phyloP scores from a whole-genome alignment of 2,113 vertebrate genomes.

The Rhea americana region DNA sequence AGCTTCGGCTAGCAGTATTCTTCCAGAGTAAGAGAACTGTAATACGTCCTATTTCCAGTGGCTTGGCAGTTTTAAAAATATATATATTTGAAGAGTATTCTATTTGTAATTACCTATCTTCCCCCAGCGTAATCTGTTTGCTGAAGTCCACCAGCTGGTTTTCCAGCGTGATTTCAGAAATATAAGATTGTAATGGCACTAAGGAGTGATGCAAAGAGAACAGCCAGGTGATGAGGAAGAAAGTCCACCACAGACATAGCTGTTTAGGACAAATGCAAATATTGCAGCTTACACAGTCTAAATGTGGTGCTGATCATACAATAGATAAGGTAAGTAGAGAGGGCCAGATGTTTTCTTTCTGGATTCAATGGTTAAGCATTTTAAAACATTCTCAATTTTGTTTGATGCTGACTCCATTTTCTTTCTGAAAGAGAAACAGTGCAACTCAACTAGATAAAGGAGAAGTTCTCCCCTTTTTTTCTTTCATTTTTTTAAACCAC shows the following conservation, averaged over 20 bases:
- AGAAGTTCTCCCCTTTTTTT: not conserved
- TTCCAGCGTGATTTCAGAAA: not conserved
- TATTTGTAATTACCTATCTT: not conserved
- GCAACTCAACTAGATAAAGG: not conserved
- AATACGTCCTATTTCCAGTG: not conserved
- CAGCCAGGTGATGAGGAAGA: not conserved
- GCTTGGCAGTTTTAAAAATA: not conserved
- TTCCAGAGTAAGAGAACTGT: not conserved
- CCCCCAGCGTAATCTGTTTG: not conserved
- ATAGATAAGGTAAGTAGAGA: not conserved
- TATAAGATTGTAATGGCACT: not conserved
- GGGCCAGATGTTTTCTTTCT: not conserved
- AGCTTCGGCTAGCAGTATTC: not conserved
- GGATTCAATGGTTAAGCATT: not conserved
- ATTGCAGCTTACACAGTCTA: not conserved
- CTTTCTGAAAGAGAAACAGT: not conserved
- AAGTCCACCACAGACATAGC: not conserved
- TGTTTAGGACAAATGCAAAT: not conserved
- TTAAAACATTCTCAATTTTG: not conserved
- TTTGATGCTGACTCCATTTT: not conserved
- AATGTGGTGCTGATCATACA: accelerated
- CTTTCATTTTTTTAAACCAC: not conserved
- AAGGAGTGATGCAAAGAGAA: not conserved
- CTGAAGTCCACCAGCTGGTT: not conserved
- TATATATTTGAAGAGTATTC: not conserved